A percentile compares a stretch with the other conserved stretches of the same genome.
These are phyloP conservation scores for Anomalospiza imberbis DNA, from an alignment of 2,797 vertebrate species.

Conservation along the genomic window DNA sequence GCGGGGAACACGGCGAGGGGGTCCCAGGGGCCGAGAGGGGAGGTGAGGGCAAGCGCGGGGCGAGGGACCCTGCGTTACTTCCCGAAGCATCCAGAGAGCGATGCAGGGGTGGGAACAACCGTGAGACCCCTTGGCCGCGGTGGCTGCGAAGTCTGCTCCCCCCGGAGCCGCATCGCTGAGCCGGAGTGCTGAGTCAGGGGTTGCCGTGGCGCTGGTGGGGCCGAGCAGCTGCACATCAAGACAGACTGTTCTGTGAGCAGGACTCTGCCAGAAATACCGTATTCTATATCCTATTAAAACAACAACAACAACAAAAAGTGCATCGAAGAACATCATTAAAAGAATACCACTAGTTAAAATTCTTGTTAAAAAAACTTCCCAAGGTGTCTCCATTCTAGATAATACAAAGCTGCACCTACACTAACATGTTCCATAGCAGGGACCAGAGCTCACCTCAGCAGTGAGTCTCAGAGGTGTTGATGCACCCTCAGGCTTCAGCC, in stretches of 20 bases:
- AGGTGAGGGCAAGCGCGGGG: background rate
- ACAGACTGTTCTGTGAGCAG: background rate
- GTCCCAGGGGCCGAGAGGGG: background rate
- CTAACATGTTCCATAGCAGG: fast-evolving
- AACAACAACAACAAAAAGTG: too few relatives aligned
- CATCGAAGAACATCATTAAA: fast-evolving
- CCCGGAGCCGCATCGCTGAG: background rate
- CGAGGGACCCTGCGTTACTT: too few relatives aligned
- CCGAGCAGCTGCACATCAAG: background rate
- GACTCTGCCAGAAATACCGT: background rate
- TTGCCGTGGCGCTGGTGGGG: background rate
- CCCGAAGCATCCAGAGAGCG: background rate
- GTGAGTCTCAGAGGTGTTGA: background rate
- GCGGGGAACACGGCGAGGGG: background rate
- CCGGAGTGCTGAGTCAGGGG: background rate
- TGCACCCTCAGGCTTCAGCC: background rate
- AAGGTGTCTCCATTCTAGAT: background rate
- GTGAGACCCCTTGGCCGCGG: background rate
- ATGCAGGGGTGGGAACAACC: background rate
- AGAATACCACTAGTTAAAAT: background rate
- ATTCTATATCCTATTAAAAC: fast-evolving
- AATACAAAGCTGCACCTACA: background rate
- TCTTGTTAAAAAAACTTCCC: background rate
- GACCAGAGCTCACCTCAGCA: background rate
- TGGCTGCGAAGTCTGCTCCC: background rate